Percentiles rank a stretch among this genome's conserved stretches.
Evolutionary conservation across 2,888 invertebrate species (phyloP).

Genomic region (Apamea monoglypha): DNA sequence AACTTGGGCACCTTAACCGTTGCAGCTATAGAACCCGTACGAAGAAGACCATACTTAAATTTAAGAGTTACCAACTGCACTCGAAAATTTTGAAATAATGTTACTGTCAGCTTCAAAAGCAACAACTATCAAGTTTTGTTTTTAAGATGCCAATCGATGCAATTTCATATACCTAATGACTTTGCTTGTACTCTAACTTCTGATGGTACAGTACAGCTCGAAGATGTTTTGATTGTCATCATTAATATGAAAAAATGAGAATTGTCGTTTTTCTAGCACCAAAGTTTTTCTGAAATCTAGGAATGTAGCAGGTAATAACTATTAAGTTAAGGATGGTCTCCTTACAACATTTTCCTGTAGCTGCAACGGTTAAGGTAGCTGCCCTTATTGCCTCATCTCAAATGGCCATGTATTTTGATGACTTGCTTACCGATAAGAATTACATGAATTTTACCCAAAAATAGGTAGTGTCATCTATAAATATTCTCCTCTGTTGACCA

Average conservation of each 20-base stretch:
- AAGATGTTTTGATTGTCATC: neutral
- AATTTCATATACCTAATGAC: neutral
- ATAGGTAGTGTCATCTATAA: neutral
- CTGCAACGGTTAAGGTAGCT: neutral
- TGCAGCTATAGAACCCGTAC: neutral
- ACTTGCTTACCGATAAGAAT: neutral
- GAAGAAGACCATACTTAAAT: neutral
- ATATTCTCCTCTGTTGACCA: too few species aligned
- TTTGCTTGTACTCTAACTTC: constrained; percentile 1
- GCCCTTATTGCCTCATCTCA: neutral
- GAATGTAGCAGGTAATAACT: neutral
- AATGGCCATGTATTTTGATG: neutral
- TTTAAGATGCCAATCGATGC: neutral
- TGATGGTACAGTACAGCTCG: neutral
- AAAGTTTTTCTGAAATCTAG: neutral
- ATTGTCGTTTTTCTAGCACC: neutral
- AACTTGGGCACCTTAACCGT: neutral
- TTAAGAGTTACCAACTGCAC: neutral
- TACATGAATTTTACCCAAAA: neutral
- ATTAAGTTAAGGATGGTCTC: neutral
- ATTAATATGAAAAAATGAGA: neutral
- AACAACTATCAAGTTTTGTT: neutral
- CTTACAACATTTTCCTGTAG: neutral
- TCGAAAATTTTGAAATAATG: neutral
- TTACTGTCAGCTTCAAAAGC: neutral